Percentiles rank a stretch among this genome's conserved stretches.
Evolutionary conservation across 2,888 invertebrate species (phyloP).

Genomic region (Drosophila atripex): DNA sequence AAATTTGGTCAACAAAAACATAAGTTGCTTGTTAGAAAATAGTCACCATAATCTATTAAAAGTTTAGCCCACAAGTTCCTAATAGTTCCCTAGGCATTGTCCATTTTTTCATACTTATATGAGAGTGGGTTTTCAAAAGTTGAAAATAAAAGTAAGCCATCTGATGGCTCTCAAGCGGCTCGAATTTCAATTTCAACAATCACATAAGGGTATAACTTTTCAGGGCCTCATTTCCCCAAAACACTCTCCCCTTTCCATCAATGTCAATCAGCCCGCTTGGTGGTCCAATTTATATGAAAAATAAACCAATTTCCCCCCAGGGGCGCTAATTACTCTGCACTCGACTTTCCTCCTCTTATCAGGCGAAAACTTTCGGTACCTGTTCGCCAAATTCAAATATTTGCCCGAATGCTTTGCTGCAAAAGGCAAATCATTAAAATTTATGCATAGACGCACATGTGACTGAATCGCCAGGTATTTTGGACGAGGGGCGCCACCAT

Average conservation of each 20-base stretch:
- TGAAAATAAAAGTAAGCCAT: conserved; percentile 17
- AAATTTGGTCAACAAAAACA: not conserved
- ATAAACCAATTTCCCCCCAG: conserved; percentile 19
- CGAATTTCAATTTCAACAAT: not conserved
- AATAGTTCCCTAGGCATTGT: conserved; percentile 65
- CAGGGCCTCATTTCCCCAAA: not conserved
- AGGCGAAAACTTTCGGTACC: conserved; percentile 24
- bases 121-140: no score
- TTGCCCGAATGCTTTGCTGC: conserved; percentile 67
- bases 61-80: conserved; percentile 56
- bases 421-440: conserved; percentile 73
- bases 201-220: not conserved
- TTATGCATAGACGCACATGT: conserved; percentile 63
- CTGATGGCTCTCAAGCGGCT: conserved; percentile 16
- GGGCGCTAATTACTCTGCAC: conserved; percentile 58
- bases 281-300: conserved; percentile 33
- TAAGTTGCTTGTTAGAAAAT: conserved; percentile 35
- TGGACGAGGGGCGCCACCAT: not conserved
- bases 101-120: conserved; percentile 13
- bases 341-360: conserved; percentile 48
- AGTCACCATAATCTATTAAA: conserved; percentile 62
- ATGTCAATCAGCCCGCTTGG: conserved; percentile 26
- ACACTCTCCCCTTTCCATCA: conserved; percentile 12
- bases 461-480: conserved; percentile 2
- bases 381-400: conserved; percentile 67